A percentile compares a stretch with the other conserved stretches of the same genome.
phyloP scores from a whole-genome alignment of 2,797 vertebrate genomes.

The Danio choprae region DNA sequence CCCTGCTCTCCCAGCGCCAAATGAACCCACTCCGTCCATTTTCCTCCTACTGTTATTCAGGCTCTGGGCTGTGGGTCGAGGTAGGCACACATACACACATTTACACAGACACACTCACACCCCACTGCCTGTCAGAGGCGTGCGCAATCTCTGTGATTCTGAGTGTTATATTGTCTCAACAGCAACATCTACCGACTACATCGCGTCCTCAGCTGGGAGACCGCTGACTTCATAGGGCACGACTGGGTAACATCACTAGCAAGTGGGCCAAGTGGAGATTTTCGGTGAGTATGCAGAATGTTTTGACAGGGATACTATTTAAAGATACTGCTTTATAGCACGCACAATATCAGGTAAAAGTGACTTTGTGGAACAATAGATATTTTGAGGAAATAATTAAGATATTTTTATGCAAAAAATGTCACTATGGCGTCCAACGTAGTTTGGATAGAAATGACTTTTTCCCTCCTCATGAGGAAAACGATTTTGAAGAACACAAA shows the following conservation, averaged over 20 bases:
- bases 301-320: background rate
- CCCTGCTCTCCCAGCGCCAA: slow-evolving; percentile 91
- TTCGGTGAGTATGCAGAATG: background rate
- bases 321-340: background rate
- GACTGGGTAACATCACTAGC: background rate
- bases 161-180: slow-evolving; percentile 45
- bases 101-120: slow-evolving; percentile 15
- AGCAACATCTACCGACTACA: slow-evolving; percentile 52
- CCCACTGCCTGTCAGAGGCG: slow-evolving; percentile 47
- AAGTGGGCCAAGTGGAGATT: background rate
- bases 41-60: slow-evolving; percentile 67
- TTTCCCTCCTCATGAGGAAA: no score
- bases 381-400: no score
- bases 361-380: background rate
- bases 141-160: slow-evolving; percentile 28
- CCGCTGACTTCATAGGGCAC: background rate
- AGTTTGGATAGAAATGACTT: no score
- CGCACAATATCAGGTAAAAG: background rate
- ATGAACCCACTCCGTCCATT: slow-evolving; percentile 96
- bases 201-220: background rate
- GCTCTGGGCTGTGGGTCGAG: slow-evolving; percentile 65
- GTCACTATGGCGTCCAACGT: no score
- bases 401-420: no score
- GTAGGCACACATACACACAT: slow-evolving; percentile 33
- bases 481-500: background rate